These are phyloP conservation scores for Falco biarmicus DNA, from an alignment of 2,797 vertebrate genomes.

Conservation along the genomic window DNA sequence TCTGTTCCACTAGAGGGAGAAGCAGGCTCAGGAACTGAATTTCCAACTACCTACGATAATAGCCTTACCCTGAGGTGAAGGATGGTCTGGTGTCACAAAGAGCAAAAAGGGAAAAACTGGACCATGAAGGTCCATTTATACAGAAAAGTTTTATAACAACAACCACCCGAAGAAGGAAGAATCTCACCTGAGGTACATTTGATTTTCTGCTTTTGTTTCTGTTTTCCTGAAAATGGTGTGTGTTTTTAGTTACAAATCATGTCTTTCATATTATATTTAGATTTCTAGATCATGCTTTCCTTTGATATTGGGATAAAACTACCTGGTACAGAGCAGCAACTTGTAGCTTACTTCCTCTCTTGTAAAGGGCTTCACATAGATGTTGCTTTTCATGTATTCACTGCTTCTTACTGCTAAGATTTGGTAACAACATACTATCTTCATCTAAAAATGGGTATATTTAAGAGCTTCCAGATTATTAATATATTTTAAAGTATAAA, in stretches of 20 bases:
- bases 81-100: background rate
- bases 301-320: background rate
- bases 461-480: background rate
- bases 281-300: background rate
- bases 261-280: background rate
- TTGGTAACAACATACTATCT: background rate
- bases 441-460: background rate
- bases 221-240: background rate
- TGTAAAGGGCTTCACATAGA: background rate
- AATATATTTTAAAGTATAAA: background rate
- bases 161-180: background rate
- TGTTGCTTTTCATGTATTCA: background rate
- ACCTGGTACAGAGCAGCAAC: background rate
- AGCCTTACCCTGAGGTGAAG: rapidly evolving
- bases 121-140: background rate
- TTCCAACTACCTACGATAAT: background rate
- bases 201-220: background rate
- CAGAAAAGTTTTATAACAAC: background rate
- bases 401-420: background rate
- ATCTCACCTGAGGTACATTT: background rate
- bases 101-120: background rate
- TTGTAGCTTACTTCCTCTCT: background rate
- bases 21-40: slow-evolving; percentile 47
- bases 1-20: slow-evolving; percentile 59
- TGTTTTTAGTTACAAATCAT: background rate